Evolutionary conservation across 2,113 vertebrate genomes (phyloP).

Genomic region (Leptodactylus fuscus): DNA sequence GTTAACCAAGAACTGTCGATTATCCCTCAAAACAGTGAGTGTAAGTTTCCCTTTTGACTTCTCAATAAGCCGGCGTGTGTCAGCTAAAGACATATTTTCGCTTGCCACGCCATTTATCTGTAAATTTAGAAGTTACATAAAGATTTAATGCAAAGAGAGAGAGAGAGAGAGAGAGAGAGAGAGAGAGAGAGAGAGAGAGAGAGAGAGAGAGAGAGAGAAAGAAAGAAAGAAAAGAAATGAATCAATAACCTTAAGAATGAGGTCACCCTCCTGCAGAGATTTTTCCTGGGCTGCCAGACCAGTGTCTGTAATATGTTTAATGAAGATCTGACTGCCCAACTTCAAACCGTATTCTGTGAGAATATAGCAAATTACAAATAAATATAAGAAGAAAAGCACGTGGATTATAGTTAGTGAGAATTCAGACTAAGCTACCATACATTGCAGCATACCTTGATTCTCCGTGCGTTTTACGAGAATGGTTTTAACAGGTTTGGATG

Average conservation of each 20-base stretch:
- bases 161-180: too few species aligned
- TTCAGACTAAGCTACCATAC: neutral
- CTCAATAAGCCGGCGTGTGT: conserved; percentile 91
- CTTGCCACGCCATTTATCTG: conserved; percentile 95
- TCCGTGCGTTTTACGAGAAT: conserved; percentile 82
- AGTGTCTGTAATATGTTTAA: conserved; percentile 91
- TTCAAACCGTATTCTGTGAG: conserved; percentile 93
- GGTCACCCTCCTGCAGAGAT: conserved; percentile 90
- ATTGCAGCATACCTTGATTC: conserved; percentile 79
- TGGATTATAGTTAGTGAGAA: neutral
- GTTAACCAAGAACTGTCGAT: conserved; percentile 87
- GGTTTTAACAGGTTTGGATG: conserved; percentile 78
- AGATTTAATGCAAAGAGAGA: too few species aligned
- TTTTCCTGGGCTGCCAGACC: conserved; percentile 84
- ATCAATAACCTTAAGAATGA: conserved; percentile 87
- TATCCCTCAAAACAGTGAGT: conserved; percentile 86
- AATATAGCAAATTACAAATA: neutral
- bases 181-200: too few species aligned
- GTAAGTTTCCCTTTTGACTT: conserved; percentile 86
- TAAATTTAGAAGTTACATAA: neutral
- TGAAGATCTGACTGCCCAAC: conserved; percentile 96
- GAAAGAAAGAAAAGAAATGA: neutral
- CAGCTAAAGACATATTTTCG: conserved; percentile 88
- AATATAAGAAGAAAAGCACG: neutral
- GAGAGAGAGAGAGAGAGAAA: too few species aligned